Base-by-base conservation (phyloP, 2,888 invertebrate species). In the Stegophylla sp. region DNA sequence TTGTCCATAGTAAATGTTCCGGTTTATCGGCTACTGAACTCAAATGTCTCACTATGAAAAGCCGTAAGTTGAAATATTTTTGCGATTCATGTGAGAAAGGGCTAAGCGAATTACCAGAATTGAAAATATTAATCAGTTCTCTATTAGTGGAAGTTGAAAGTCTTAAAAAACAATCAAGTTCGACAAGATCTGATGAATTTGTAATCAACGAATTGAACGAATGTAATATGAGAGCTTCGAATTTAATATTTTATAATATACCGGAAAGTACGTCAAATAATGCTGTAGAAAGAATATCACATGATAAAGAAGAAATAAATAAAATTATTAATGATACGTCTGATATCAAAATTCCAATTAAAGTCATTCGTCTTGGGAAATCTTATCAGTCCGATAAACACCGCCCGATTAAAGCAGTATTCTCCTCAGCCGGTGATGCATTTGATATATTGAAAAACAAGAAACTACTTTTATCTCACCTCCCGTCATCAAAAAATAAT, bases 1-100 rank as follows among this genome's bases (percentile, higher is more conserved):
- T 64, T 41, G 20, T 64, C 3, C 63, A 64, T 64, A 17, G 41
- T n/a, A 64, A 64, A 12, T 64, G 34, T 20, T 64, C 61, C 3
- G 28, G 28, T 17, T 61, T 61, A 61, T 61, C 17, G 17, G 17
- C 34, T 61, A 15, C 61, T 28, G 61, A 61, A 28, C 28, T 61
- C 17, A 23, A 34, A 34, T 34, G 34, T 34, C 34, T 34, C 7
- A 34, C 41, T 64, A n/a, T 64, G 1, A 64, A 64, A 64, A 64
- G 12, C n/a, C 41, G 63, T 34, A 63, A 63, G 13, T 63, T 63
- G n/a, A 63, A 63, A 63, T 63, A 63, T 63, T 63, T 63, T 63
- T 63, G 63, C 9, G 28, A 61, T 61, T 61, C 28, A 7, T 61
- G 28, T 17, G 61, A 61, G 17, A 61, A 61, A 61, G 26, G 28